A percentile compares a stretch with the other conserved stretches of the same genome.
Evolutionary conservation across 2,888 invertebrate species (phyloP).

Genomic region (Piscicola geometra): DNA sequence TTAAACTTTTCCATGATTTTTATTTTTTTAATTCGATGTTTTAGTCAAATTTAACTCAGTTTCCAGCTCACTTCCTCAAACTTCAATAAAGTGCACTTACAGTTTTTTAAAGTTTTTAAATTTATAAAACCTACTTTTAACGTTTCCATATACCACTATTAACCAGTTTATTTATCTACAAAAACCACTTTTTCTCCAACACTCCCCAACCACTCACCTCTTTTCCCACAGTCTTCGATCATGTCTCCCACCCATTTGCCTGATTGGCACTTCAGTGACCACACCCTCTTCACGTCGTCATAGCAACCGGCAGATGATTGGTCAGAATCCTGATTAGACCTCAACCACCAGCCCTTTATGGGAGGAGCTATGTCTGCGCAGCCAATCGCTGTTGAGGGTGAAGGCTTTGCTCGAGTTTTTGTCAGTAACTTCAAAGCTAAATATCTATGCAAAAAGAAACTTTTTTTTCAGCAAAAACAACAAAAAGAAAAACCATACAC

Average conservation of each 20-base stretch:
- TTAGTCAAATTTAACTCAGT: too few species aligned
- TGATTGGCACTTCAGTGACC: constrained; percentile 12
- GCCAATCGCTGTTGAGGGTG: constrained; percentile 12
- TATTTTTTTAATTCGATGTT: too few species aligned
- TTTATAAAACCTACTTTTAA: too few species aligned
- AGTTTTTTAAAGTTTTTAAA: too few species aligned
- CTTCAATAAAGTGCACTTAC: too few species aligned
- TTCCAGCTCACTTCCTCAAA: too few species aligned
- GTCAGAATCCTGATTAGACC: constrained; percentile 11
- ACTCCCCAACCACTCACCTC: constrained; percentile 9
- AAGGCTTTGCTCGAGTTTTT: neutral
- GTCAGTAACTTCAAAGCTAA: neutral
- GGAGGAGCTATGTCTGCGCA: constrained; percentile 1
- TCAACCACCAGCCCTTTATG: constrained; percentile 25
- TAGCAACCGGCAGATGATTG: constrained; percentile 20
- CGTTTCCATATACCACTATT: too few species aligned
- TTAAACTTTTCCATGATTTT: too few species aligned
- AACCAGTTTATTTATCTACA: too few species aligned
- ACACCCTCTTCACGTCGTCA: constrained; percentile 20
- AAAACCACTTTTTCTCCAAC: too few species aligned
- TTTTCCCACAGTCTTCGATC: neutral
- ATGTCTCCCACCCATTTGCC: constrained; percentile 15
- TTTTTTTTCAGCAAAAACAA: neutral
- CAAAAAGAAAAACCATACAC: neutral
- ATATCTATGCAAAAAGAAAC: too few species aligned